These are phyloP conservation scores for Morpho deidamia DNA, from an alignment of 2,888 invertebrate species.

Conservation along the genomic window DNA sequence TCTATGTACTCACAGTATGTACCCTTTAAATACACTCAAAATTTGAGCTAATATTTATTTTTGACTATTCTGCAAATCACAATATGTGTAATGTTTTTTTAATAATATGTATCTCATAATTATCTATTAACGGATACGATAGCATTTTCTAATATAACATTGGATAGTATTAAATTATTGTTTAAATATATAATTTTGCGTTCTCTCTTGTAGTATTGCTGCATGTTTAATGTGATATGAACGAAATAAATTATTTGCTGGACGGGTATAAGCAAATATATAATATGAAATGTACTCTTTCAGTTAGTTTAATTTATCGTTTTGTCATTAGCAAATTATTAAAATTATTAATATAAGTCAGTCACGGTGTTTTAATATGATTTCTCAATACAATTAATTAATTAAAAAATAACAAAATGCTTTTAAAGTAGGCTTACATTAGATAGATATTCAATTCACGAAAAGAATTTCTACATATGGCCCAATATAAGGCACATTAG, in stretches of 20 bases:
- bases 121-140: conserved; percentile 6
- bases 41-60: conserved; percentile 51
- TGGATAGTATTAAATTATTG: conserved; percentile 22
- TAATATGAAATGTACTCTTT: conserved; percentile 11
- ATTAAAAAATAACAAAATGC: conserved; percentile 1
- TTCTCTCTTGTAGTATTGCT: conserved; percentile 11
- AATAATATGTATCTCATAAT: not conserved
- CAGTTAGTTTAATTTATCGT: conserved; percentile 12
- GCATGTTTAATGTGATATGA: conserved; percentile 24
- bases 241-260: conserved; percentile 17
- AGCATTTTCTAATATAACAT: conserved; percentile 25
- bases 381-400: conserved; percentile 1
- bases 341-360: conserved; percentile 6
- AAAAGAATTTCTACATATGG: not conserved
- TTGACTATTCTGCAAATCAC: conserved; percentile 29
- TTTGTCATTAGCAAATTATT: conserved; percentile 13
- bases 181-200: conserved; percentile 6
- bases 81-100: conserved; percentile 8
- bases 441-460: conserved; percentile 15
- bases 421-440: conserved; percentile 12
- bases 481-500: not conserved
- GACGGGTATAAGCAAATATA: conserved; percentile 8
- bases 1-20: conserved; percentile 5
- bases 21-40: conserved; percentile 4
- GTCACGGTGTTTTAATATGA: conserved; percentile 1